These are phyloP conservation scores for Galaxias olidus DNA, from an alignment of 2,797 vertebrate genomes.

Conservation along the genomic window DNA sequence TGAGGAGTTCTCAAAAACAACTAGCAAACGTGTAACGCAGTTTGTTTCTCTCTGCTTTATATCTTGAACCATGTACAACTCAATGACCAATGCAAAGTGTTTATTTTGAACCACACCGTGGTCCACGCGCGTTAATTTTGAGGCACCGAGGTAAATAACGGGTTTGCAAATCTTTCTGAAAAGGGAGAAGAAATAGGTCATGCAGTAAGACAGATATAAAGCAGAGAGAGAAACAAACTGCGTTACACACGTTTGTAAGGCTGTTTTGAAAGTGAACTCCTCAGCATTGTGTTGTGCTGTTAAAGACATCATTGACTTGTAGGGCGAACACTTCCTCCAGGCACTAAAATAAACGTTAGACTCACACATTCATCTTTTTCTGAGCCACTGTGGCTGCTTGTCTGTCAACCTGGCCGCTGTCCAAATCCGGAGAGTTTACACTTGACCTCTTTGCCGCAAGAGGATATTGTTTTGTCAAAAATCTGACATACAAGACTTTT, in stretches of 20 bases:
- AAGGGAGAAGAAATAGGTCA: conserved; percentile 29
- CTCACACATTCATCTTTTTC: conserved; percentile 13
- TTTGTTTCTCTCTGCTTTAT: conserved; percentile 38
- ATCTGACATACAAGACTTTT: not conserved
- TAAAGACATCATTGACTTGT: not conserved
- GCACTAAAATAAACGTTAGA: conserved; percentile 10
- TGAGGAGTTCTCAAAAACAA: conserved; percentile 53
- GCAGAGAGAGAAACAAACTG: conserved; percentile 38
- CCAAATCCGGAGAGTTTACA: conserved; percentile 2
- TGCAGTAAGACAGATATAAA: conserved; percentile 17
- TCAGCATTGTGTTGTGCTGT: conserved; percentile 6
- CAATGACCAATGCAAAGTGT: not conserved
- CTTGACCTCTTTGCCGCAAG: not conserved
- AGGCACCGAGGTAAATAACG: conserved; percentile 29
- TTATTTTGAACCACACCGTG: conserved; percentile 18
- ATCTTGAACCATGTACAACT: conserved; percentile 28
- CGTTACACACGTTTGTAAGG: conserved; percentile 58
- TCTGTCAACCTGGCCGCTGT: conserved; percentile 17
- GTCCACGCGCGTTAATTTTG: conserved; percentile 30
- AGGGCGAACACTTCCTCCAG: conserved; percentile 1
- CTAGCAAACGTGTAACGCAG: conserved; percentile 52
- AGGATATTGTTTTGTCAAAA: conserved; percentile 7
- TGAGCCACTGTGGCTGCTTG: conserved; percentile 10
- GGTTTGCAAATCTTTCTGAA: conserved; percentile 28
- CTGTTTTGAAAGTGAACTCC: conserved; percentile 54